Percentiles rank a stretch among this genome's conserved stretches.
Evolutionary conservation across 1,140 invertebrate species (phyloP).

Genomic region (Bradynema listronoti): DNA sequence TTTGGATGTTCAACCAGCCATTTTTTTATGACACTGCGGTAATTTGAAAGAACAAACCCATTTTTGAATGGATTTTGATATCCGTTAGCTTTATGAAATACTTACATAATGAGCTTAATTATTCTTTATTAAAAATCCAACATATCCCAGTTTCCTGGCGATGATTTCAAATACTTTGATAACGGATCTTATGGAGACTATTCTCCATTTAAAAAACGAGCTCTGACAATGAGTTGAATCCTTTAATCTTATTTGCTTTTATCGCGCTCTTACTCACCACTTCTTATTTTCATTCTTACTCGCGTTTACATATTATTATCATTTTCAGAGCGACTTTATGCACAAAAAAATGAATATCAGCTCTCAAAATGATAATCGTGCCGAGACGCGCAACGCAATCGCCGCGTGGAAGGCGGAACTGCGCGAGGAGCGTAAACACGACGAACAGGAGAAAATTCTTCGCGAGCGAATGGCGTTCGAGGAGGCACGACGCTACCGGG

Average conservation of each 20-base stretch:
- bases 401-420: slow-evolving; percentile 36
- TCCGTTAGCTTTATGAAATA: slow-evolving; percentile 1
- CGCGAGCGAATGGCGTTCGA: slow-evolving; percentile 48
- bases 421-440: slow-evolving; percentile 26
- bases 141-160: too few species aligned
- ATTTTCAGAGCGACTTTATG: neutral
- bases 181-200: neutral
- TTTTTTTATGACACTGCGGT: slow-evolving; percentile 48
- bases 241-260: too few species aligned
- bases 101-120: neutral
- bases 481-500: slow-evolving; percentile 26
- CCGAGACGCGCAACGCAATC: slow-evolving; percentile 27
- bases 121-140: slow-evolving; percentile 7
- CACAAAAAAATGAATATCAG: neutral
- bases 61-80: slow-evolving; percentile 3
- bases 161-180: neutral
- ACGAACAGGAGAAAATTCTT: slow-evolving; percentile 43
- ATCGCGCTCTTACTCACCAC: neutral
- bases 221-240: too few species aligned
- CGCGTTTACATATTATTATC: slow-evolving; percentile 5
- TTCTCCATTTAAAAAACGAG: neutral
- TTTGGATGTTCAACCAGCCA: slow-evolving; percentile 56
- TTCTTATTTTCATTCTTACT: neutral
- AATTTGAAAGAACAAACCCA: too few species aligned
- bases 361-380: slow-evolving; percentile 36